Percentiles rank a stretch among this genome's conserved stretches.
Evolutionary conservation across 2,113 vertebrate species (phyloP).

Genomic region (Ia io): DNA sequence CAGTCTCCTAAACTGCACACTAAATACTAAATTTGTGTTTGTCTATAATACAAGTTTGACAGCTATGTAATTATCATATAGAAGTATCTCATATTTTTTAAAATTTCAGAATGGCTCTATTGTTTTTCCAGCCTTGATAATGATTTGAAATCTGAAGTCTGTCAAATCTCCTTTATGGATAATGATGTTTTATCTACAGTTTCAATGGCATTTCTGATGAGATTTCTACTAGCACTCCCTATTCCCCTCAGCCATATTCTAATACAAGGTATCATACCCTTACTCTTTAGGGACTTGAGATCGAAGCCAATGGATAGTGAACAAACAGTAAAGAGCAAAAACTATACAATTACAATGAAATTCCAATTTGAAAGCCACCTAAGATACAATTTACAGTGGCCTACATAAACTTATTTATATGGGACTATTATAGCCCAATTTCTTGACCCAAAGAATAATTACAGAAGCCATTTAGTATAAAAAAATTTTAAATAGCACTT

Average conservation of each 20-base stretch:
- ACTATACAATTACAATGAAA: slow-evolving; percentile 22
- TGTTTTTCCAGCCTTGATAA: neutral
- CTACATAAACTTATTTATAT: neutral
- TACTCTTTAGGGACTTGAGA: neutral
- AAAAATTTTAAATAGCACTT: neutral
- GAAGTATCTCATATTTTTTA: neutral
- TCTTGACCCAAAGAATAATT: neutral
- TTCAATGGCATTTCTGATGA: slow-evolving; percentile 6
- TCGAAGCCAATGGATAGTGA: neutral
- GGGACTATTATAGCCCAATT: neutral
- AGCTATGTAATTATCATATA: neutral
- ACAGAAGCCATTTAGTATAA: neutral
- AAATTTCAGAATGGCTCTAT: neutral
- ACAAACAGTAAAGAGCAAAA: neutral
- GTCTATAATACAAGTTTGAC: neutral
- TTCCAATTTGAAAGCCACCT: slow-evolving; percentile 14
- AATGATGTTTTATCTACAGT: slow-evolving; percentile 11
- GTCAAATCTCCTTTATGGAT: neutral
- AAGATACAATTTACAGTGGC: neutral
- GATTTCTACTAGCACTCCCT: neutral
- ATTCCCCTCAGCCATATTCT: neutral
- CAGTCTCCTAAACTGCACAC: neutral
- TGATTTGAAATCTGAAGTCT: neutral
- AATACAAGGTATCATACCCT: neutral
- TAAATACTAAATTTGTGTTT: neutral